Percentiles rank a stretch among this genome's conserved stretches.
phyloP scores from a whole-genome alignment of 23 tunicate genomes.

The Halocynthia roretzi region DNA sequence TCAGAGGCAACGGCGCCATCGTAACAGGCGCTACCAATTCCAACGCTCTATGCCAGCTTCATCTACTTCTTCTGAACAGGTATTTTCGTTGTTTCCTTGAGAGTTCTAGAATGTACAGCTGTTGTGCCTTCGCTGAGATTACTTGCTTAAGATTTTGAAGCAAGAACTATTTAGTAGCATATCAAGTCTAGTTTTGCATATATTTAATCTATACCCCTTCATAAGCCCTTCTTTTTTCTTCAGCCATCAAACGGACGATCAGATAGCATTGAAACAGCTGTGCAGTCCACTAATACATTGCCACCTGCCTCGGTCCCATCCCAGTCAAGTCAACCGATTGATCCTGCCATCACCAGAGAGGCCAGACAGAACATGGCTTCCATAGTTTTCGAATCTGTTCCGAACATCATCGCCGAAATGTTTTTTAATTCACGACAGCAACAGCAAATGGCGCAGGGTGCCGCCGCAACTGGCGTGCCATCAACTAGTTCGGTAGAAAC shows the following conservation, averaged over 20 bases:
- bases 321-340: not conserved
- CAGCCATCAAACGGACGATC: too few species aligned
- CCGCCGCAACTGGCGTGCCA: not conserved
- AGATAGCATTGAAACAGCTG: not conserved
- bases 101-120: too few species aligned
- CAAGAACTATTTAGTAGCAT: too few species aligned
- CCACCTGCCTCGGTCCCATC: not conserved
- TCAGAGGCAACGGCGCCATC: constrained; percentile 38
- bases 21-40: constrained; percentile 36
- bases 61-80: too few species aligned
- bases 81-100: too few species aligned
- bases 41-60: constrained; percentile 18
- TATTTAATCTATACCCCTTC: too few species aligned
- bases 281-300: not conserved
- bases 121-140: too few species aligned
- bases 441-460: not conserved
- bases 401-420: constrained; percentile 7
- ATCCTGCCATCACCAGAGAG: not conserved
- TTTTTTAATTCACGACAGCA: not conserved
- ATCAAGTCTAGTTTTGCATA: too few species aligned
- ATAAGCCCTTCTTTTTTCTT: too few species aligned
- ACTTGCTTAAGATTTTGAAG: too few species aligned
- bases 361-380: not conserved
- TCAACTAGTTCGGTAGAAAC: not conserved
- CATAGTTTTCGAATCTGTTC: not conserved